These are phyloP conservation scores for Megastigmus dorsalis DNA, from an alignment of 2,888 invertebrate species.

Conservation along the genomic window DNA sequence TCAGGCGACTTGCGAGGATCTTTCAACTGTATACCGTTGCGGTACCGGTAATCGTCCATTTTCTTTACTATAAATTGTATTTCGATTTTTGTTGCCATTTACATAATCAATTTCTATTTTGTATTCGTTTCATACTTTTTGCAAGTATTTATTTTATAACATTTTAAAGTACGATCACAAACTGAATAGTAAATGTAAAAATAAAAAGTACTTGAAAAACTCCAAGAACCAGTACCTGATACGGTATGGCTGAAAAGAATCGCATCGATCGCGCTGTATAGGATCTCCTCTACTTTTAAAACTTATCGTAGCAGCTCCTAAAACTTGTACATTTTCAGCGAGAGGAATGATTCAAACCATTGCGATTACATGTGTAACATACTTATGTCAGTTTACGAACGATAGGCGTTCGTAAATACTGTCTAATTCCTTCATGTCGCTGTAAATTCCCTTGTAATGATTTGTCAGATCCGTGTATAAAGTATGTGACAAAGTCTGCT, in stretches of 20 bases:
- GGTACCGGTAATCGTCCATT: too few species aligned
- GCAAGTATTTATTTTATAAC: too few species aligned
- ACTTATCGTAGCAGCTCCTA: slow-evolving; percentile 1
- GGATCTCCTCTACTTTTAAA: not conserved
- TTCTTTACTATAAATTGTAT: too few species aligned
- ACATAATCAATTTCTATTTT: too few species aligned
- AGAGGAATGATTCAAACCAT: not conserved
- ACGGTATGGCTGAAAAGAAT: too few species aligned
- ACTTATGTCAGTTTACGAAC: slow-evolving; percentile 11
- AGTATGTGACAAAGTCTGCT: slow-evolving; percentile 36
- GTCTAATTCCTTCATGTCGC: not conserved
- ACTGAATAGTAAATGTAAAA: too few species aligned
- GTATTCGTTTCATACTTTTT: too few species aligned
- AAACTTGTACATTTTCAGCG: slow-evolving; percentile 10
- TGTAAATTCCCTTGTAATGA: slow-evolving; percentile 37
- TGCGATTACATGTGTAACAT: slow-evolving; percentile 13
- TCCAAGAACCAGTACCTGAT: too few species aligned
- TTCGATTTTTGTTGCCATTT: too few species aligned
- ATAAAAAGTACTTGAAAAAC: too few species aligned
- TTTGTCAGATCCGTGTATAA: slow-evolving; percentile 35
- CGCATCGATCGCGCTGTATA: not conserved
- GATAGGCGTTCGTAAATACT: not conserved
- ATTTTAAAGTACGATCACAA: too few species aligned
- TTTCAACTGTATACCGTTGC: too few species aligned
- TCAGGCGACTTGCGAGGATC: not conserved